Percentiles rank a stretch among this genome's conserved stretches.
Evolutionary conservation across 2,888 invertebrate species (phyloP).

Genomic region (Drosophila helvetica): DNA sequence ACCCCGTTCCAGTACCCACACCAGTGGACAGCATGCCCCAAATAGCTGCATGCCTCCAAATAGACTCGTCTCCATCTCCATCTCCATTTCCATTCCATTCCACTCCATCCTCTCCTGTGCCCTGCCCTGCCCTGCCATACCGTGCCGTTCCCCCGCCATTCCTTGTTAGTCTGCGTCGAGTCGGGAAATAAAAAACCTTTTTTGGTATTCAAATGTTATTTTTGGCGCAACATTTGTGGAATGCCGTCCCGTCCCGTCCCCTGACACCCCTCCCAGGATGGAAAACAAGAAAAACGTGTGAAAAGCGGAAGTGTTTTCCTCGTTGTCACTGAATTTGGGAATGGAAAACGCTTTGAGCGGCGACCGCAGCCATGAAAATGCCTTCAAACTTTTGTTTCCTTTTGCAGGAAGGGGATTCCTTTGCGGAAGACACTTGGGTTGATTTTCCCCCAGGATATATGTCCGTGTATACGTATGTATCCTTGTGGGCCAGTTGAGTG

Average conservation of each 20-base stretch:
- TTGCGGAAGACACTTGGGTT: slow-evolving; percentile 50
- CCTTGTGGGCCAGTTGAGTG: slow-evolving; percentile 36
- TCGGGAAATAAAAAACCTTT: slow-evolving; percentile 62
- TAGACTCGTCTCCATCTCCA: slow-evolving; percentile 57
- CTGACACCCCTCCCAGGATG: slow-evolving; percentile 18
- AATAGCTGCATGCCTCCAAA: slow-evolving; percentile 47
- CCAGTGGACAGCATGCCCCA: slow-evolving; percentile 19
- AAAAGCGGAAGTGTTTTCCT: slow-evolving; percentile 68
- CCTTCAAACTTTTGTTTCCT: slow-evolving; percentile 58
- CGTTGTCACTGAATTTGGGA: slow-evolving; percentile 47
- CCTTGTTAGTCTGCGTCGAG: slow-evolving; percentile 55
- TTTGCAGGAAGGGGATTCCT: slow-evolving; percentile 16
- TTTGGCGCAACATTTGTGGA: slow-evolving; percentile 70
- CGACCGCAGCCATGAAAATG: slow-evolving; percentile 56
- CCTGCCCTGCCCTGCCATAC: not conserved
- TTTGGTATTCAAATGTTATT: slow-evolving; percentile 75
- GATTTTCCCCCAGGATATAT: slow-evolving; percentile 47
- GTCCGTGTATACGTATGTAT: slow-evolving; percentile 23
- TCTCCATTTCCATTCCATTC: slow-evolving; percentile 46
- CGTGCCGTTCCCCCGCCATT: slow-evolving; percentile 4
- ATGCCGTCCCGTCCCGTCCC: slow-evolving; percentile 11
- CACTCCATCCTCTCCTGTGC: slow-evolving; percentile 17
- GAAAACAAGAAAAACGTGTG: slow-evolving; percentile 54
- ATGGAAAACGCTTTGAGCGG: slow-evolving; percentile 51
- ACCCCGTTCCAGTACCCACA: not conserved